Percentiles rank a stretch among this genome's conserved stretches.
Evolutionary conservation across 2,888 invertebrate species (phyloP).

Genomic region (Microctonus hyperodae): DNA sequence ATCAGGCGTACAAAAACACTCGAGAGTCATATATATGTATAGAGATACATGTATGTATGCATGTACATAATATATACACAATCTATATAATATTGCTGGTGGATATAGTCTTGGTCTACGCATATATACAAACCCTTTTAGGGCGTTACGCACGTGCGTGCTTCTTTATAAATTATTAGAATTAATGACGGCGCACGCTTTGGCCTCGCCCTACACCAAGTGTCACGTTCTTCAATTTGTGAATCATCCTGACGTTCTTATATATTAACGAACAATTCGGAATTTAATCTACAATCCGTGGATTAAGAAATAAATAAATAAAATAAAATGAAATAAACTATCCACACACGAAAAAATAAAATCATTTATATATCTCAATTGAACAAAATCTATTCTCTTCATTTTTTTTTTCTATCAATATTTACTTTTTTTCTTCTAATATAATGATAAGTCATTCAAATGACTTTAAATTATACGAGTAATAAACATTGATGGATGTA

Average conservation of each 20-base stretch:
- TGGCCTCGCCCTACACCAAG: constrained; percentile 29
- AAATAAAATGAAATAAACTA: no score
- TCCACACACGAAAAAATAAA: no score
- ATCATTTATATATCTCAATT: no score
- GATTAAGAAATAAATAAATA: no score
- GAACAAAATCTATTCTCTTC: no score
- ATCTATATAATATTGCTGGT: not conserved
- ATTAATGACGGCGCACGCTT: constrained; percentile 60
- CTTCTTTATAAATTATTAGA: constrained; percentile 61
- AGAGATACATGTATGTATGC: not conserved
- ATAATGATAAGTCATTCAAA: no score
- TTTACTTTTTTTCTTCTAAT: no score
- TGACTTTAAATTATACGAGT: no score
- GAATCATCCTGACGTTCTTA: constrained; percentile 22
- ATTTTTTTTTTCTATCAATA: no score
- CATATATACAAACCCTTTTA: constrained; percentile 43
- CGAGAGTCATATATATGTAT: constrained; percentile 31
- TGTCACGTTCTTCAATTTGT: constrained; percentile 29
- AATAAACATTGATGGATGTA: no score
- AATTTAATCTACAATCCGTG: constrained; percentile 17
- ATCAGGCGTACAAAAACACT: constrained; percentile 54
- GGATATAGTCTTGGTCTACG: constrained; percentile 24
- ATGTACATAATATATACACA: not conserved
- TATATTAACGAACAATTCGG: constrained; percentile 17
- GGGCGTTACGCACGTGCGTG: constrained; percentile 56